Conservation (phyloP, 1,140 invertebrate species). For the Aradophagus sp. region DNA sequence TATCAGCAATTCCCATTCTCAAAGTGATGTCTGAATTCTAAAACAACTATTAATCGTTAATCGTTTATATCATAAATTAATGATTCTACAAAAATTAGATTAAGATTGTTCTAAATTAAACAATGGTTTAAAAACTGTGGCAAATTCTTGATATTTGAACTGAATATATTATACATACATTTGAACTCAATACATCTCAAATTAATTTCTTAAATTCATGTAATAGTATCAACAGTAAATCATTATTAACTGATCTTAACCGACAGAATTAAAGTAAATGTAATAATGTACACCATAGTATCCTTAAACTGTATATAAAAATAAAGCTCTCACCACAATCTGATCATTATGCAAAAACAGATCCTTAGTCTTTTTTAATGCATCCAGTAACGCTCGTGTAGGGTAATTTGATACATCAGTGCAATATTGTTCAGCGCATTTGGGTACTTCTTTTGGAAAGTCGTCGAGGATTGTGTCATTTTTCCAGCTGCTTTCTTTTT, state of each 20-base stretch:
- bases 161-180: no score
- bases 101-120: no score
- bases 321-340: constrained; percentile 1
- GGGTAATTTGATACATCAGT: constrained; percentile 15
- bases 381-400: background rate
- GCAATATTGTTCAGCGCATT: constrained; percentile 7
- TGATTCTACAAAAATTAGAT: no score
- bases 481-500: background rate
- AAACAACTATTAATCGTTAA: background rate
- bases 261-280: no score
- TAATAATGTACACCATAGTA: no score
- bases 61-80: no score
- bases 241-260: no score
- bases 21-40: constrained; percentile 4
- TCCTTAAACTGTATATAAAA: background rate
- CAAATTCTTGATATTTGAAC: no score
- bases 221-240: no score
- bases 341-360: constrained; percentile 9
- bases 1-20: constrained; percentile 2
- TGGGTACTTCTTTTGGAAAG: constrained; percentile 9
- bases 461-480: constrained; percentile 1
- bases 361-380: constrained; percentile 5
- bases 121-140: no score
- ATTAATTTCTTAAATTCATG: no score
- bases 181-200: no score